Percentiles rank a stretch among this genome's conserved stretches.
Evolutionary conservation across 2,888 invertebrate genomes (phyloP).

Genomic region (Melanchra persicariae): DNA sequence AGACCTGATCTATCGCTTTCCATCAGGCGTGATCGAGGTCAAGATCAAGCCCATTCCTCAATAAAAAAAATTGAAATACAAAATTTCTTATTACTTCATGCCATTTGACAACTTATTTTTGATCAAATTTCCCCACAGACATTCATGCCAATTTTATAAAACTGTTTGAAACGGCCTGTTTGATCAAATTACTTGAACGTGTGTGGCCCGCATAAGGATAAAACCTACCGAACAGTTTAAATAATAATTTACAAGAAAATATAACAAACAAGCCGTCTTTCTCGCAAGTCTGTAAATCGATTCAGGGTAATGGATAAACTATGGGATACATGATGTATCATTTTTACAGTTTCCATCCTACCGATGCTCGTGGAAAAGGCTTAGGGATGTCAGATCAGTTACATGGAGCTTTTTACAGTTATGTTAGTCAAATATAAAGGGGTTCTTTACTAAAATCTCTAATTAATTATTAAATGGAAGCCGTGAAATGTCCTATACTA

Average conservation of each 20-base stretch:
- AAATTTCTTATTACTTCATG: too few relatives aligned
- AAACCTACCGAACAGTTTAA: not conserved
- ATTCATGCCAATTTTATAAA: too few relatives aligned
- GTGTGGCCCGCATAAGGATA: too few relatives aligned
- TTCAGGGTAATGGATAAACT: slow-evolving; percentile 11
- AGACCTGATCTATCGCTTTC: too few relatives aligned
- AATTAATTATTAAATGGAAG: not conserved
- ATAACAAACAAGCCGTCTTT: not conserved
- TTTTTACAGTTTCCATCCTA: not conserved
- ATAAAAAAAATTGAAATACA: too few relatives aligned
- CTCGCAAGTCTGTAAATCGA: not conserved
- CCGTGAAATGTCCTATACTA: not conserved
- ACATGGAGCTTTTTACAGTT: not conserved
- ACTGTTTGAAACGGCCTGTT: too few relatives aligned
- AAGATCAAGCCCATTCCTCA: too few relatives aligned
- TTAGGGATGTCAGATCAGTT: not conserved
- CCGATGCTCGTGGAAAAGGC: not conserved
- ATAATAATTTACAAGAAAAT: not conserved
- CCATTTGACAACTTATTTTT: too few relatives aligned
- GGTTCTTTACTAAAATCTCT: not conserved
- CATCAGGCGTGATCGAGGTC: too few relatives aligned
- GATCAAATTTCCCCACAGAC: too few relatives aligned
- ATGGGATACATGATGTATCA: not conserved
- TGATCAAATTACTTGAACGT: too few relatives aligned
- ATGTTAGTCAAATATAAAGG: not conserved